Evolutionary conservation across 2,888 invertebrate species (phyloP), one percentile per base, ranked within the genome.

Genomic region (Odontocolon sp.): DNA sequence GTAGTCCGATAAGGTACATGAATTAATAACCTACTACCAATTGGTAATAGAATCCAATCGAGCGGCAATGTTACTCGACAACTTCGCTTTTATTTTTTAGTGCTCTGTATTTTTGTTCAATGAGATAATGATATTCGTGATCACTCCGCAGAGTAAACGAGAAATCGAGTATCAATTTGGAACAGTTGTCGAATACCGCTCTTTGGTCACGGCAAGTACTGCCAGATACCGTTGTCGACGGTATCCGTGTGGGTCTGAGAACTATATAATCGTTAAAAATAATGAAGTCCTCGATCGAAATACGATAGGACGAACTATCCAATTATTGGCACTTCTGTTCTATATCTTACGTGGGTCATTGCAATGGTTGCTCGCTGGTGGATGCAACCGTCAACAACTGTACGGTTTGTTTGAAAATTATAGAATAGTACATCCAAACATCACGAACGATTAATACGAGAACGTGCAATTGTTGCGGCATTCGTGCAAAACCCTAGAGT

Each of bases 31-130:
- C 71, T 28, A 38, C 21, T 26, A 0, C 4, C 28, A 23, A 67
- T 67, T 67, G 52, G 36, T 59, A 67, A 66, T 73, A 52, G 40
- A 66, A 31, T 50, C 31, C 31, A 45, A 21, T 50, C 31, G 8
- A 16, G 21, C 36, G 28, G 42, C 36, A 42, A n/a, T 36, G 33
- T 47, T 38, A 21, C 26, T 28, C n/a, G 14, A n/a, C 14, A 8
- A 6, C 21, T 23, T 11, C 8, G 16, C 38, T 18, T 14, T 23
- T 45, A 2, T 38, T 0, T 36, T 36, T 21, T 16, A 3, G 3
- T 33, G n/a, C 9, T 36, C 36, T 18, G 8, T 38, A 18, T 26
- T 38, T n/a, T 16, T n/a, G 5, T n/a, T 16, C 52, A 40, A 36
- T n/a, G 16, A 26, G 36, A 18, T 40, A 26, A 66, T 21, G 54